phyloP scores from a whole-genome alignment of 1,140 invertebrate species.

The Drosophila littoralis region DNA sequence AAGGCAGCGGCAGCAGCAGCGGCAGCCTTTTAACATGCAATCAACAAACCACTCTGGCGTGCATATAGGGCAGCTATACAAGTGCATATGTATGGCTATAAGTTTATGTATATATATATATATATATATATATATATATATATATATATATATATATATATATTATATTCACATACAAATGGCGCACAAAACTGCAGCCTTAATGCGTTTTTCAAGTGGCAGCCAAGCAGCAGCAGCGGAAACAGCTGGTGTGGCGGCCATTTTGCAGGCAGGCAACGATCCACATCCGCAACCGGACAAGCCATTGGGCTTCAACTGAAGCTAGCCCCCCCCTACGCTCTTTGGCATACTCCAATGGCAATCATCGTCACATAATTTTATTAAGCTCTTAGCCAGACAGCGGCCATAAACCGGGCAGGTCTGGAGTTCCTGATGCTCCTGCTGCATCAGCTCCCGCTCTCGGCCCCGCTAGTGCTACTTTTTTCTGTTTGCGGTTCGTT shows the following conservation, averaged over 20 bases:
- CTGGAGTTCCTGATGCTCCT: not conserved
- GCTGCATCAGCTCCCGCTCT: no score
- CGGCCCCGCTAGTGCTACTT: not conserved
- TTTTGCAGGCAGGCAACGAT: conserved; percentile 53
- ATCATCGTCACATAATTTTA: conserved; percentile 83
- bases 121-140: conserved; percentile 17
- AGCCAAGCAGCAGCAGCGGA: conserved; percentile 33
- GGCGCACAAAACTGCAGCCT: conserved; percentile 75
- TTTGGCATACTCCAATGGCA: conserved; percentile 43
- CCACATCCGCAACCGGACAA: conserved; percentile 45
- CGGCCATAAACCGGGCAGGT: conserved; percentile 30
- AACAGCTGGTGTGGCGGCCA: conserved; percentile 41
- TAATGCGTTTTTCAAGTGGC: conserved; percentile 81
- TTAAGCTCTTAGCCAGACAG: conserved; percentile 73
- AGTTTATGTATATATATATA: conserved; percentile 18
- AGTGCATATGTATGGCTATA: conserved; percentile 49
- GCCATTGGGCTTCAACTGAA: conserved; percentile 26
- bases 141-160: conserved; percentile 26
- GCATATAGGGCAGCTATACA: conserved; percentile 73
- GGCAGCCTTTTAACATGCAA: conserved; percentile 77
- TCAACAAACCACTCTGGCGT: conserved; percentile 80
- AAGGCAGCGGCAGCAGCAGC: conserved; percentile 26
- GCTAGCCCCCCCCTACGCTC: not conserved
- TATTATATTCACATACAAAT: conserved; percentile 57
- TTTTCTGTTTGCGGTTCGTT: conserved; percentile 38